These are phyloP conservation scores for Tetraodon nigroviridis DNA, from an alignment of 2,113 vertebrate genomes.

Conservation along the genomic window DNA sequence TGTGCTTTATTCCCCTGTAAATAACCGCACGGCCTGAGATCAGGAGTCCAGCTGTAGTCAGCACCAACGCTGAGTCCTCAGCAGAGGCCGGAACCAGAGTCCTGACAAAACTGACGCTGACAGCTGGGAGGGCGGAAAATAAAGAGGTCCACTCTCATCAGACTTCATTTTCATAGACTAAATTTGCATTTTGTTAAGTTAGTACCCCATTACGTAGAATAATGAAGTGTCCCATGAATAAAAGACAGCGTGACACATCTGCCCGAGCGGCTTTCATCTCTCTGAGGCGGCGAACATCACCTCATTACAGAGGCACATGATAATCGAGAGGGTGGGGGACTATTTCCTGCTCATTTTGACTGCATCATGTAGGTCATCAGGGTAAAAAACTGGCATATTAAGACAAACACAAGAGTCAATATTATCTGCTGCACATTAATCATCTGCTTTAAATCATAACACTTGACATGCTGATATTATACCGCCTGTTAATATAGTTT, in stretches of 20 bases:
- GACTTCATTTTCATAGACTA: slow-evolving; percentile 10
- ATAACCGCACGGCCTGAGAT: not conserved
- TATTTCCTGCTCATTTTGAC: slow-evolving; percentile 8
- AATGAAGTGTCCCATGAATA: slow-evolving; percentile 50
- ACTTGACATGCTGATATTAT: too few relatives aligned
- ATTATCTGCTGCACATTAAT: not conserved
- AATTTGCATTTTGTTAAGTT: slow-evolving; percentile 54
- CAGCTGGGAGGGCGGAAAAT: not conserved
- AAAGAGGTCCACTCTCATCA: slow-evolving; percentile 7
- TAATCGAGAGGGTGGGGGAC: slow-evolving; percentile 12
- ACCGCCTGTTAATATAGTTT: too few relatives aligned
- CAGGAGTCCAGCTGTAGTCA: not conserved
- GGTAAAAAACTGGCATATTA: slow-evolving; percentile 10
- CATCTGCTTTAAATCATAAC: too few relatives aligned
- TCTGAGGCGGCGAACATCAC: slow-evolving; percentile 22
- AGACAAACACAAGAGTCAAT: not conserved
- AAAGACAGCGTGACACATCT: slow-evolving; percentile 47
- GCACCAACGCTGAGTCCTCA: too few relatives aligned
- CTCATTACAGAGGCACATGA: slow-evolving; percentile 44
- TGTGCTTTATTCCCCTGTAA: not conserved
- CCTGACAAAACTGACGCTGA: slow-evolving; percentile 13
- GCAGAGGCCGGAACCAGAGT: not conserved
- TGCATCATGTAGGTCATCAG: slow-evolving; percentile 25
- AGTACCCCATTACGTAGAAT: slow-evolving; percentile 42
- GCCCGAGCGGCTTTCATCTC: slow-evolving; percentile 44